Base-by-base conservation (phyloP, 2,888 invertebrate genomes). In the Synanthedon vespiformis region DNA sequence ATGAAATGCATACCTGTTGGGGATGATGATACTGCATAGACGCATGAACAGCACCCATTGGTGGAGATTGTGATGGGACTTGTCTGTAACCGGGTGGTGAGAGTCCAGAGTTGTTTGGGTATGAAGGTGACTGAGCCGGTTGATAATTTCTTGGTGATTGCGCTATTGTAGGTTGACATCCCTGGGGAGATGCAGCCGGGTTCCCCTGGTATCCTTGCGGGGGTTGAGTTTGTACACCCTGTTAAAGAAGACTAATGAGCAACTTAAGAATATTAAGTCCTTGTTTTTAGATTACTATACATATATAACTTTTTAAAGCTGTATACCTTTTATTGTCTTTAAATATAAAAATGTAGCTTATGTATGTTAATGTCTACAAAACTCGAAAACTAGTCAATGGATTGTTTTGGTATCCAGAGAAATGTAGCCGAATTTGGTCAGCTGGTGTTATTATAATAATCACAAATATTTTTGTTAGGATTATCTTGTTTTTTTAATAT, bases 141-240 rank as follows among this genome's bases (percentile, higher is more conserved):
- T 89, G 90, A 69, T 89, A 75, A 81, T 66, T 79, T 67, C 85
- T 70, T 40, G 85, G 85, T 1, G 87, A 80, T 55, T 84, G 85
- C 13, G 77, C 69, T 58, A 85, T 67, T 57, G 72, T 80, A 13
- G 83, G 72, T 58, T 76, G 84, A 60, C 84, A 84, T 51, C 70
- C 80, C 55, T 89, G 89, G 12, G 89, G 86, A 53, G 90, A 84
- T 49, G 88, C 78, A 12, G 87, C 81, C 52, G 89, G 81, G 56
- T 89, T 90, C 48, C 88, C 89, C 72, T 89, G 90, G 56, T 89
- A 90, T 53, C 83, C 83, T 61, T 90, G 89, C 16, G 89, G 82
- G 4, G 88, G 76, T 57, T 84, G 89, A 13, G 75, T 77, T 41
- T 85, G 72, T 49, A 82, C 76, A 65, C 77, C 75, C 82, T 84